Base-by-base conservation (phyloP, 2,797 vertebrate genomes). In the Helostoma temminkii region DNA sequence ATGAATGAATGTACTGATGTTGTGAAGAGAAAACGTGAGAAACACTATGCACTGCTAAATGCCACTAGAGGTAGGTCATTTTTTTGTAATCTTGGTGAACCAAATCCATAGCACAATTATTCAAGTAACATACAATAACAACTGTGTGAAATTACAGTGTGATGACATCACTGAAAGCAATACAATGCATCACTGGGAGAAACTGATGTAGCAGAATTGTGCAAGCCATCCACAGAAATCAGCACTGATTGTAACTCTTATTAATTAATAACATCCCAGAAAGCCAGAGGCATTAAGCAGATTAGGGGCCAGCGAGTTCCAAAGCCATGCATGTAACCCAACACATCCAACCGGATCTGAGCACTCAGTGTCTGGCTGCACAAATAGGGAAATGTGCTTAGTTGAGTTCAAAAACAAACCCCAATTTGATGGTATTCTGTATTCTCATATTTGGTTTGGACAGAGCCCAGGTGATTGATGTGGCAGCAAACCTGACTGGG, bases 201-300 rank as follows among this genome's bases (percentile, higher is more conserved):
- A 69, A 62, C 16, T 58, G 71, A 76, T 75, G 72, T 46, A 57
- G 56, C 66, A 62, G 34, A 58, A 57, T 56, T 48, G 78, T 77
- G 59, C 74, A 60, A 77, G 58, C 59, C 78, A 80, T 76, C 85
- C 53, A 36, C 58, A 78, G 76, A 82, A 84, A 82, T 81, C 62
- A 67, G 66, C 77, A 76, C 86, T 81, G 83, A 88, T 89, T 88
- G 73, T 76, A 83, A 76, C 71, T 69, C 71, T 55, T 83, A 89
- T 88, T 90, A 89, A 91, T 92, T 86, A 91, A 88, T 89, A 86
- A 85, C 85, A 90, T 91, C 76, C 71, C 76, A 81, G 87, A 76
- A 89, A 87, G 78, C 83, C 82, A 54, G 26, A 75, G 74, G 85
- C 89, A 89, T 91, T 89, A 88, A 75, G 71, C 66, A 73, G 85